phyloP scores from a whole-genome alignment of 2,797 vertebrate genomes.

The Vipera latastei region DNA sequence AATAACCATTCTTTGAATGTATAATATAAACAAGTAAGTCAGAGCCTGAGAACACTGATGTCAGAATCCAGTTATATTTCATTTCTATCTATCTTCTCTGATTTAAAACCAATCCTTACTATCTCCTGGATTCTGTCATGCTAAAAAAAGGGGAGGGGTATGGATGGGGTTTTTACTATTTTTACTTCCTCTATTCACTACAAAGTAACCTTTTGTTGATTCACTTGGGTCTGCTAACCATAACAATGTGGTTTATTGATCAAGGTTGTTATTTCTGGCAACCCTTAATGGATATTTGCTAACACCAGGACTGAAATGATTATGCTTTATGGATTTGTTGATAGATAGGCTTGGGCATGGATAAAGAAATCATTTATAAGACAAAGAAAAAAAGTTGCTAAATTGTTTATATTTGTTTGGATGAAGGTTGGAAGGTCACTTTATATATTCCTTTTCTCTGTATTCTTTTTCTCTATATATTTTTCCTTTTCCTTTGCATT shows the following conservation, averaged over 20 bases:
- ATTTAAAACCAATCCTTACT: no score
- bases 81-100: no score
- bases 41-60: not conserved
- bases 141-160: no score
- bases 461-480: not conserved
- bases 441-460: not conserved
- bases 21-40: not conserved
- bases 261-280: not conserved
- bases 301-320: not conserved
- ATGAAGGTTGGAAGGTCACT: not conserved
- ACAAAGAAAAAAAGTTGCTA: not conserved
- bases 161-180: no score
- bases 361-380: not conserved
- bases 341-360: not conserved
- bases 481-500: not conserved
- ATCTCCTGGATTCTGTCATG: no score
- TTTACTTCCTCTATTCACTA: no score
- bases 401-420: not conserved
- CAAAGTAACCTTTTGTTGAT: no score
- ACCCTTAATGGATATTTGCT: not conserved
- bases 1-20: not conserved
- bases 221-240: no score
- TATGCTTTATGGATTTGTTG: not conserved
- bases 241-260: no score
- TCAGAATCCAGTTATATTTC: no score